A percentile compares a stretch with the other conserved stretches of the same genome.
These are phyloP conservation scores for Alexandromys oeconomus DNA, from an alignment of 2,797 vertebrate species.

Conservation along the genomic window DNA sequence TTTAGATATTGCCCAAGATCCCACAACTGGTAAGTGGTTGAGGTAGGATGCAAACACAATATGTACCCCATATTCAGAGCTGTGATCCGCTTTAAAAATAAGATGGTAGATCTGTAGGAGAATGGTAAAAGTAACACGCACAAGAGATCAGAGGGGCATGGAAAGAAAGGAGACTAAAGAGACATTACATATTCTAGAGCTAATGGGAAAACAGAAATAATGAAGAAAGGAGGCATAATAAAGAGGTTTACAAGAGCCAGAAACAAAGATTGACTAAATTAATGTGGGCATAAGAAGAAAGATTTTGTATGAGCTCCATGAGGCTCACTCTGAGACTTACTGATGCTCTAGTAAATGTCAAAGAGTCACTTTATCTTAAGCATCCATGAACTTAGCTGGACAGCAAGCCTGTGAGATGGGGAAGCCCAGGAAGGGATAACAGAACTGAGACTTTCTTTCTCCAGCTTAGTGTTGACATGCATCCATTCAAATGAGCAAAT, in stretches of 20 bases:
- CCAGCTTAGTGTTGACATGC: not conserved
- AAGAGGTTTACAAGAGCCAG: not conserved
- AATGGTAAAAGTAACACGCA: not conserved
- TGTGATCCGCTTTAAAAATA: not conserved
- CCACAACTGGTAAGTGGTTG: not conserved
- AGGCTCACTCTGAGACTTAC: not conserved
- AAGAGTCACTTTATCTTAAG: not conserved
- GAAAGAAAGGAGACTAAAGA: not conserved
- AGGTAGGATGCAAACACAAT: not conserved
- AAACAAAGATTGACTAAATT: not conserved
- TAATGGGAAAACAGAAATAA: not conserved
- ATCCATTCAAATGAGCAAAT: slow-evolving; percentile 54
- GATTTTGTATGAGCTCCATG: not conserved
- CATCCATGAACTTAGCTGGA: slow-evolving; percentile 20
- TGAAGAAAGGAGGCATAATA: not conserved
- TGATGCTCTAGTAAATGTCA: not conserved
- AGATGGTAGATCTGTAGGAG: not conserved
- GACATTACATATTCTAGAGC: not conserved
- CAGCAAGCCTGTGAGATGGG: slow-evolving; percentile 14
- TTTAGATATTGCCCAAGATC: not conserved
- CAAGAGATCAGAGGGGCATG: not conserved
- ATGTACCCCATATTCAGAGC: not conserved
- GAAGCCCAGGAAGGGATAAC: not conserved
- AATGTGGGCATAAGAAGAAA: not conserved
- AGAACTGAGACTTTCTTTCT: not conserved